A percentile compares a stretch with the other conserved stretches of the same genome.
phyloP scores from a whole-genome alignment of 2,888 invertebrate species.

The Leucozona laternaria region DNA sequence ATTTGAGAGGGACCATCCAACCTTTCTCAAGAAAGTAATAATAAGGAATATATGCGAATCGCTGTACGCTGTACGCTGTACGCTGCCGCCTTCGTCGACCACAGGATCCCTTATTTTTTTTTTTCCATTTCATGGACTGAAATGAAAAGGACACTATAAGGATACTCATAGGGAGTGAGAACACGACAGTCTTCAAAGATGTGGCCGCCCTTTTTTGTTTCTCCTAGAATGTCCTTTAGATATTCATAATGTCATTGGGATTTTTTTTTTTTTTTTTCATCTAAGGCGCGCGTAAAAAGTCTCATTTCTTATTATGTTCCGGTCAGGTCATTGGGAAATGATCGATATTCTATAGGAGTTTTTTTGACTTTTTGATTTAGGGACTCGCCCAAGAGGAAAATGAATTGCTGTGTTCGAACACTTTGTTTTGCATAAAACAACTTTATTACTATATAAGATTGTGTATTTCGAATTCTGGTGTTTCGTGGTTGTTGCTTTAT shows the following conservation, averaged over 20 bases:
- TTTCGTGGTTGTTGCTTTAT: slow-evolving; percentile 17
- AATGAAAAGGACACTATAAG: slow-evolving; percentile 32
- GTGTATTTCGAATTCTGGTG: not conserved
- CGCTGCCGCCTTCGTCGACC: not conserved
- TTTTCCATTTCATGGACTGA: slow-evolving; percentile 52
- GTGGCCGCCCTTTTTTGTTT: not conserved
- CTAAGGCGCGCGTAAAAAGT: slow-evolving; percentile 10
- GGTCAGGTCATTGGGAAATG: slow-evolving; percentile 61
- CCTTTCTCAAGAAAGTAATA: slow-evolving; percentile 60
- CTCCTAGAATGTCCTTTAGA: not conserved
- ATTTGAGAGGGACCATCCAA: slow-evolving; percentile 38
- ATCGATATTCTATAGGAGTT: slow-evolving; percentile 61
- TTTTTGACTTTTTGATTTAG: slow-evolving; percentile 70
- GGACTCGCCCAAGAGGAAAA: slow-evolving; percentile 65
- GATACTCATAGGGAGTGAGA: not conserved
- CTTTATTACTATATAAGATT: not conserved
- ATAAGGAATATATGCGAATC: slow-evolving; percentile 47
- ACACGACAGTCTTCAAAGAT: not conserved
- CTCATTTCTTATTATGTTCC: slow-evolving; percentile 29
- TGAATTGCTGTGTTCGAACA: slow-evolving; percentile 41
- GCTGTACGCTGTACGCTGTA: not conserved
- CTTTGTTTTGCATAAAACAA: slow-evolving; percentile 42
- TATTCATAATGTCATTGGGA: slow-evolving; percentile 51
- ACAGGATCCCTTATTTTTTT: slow-evolving; percentile 11
- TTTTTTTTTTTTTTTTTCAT: not conserved